Conservation (phyloP, 2,113 vertebrate species). For the Todiramphus chloris region DNA sequence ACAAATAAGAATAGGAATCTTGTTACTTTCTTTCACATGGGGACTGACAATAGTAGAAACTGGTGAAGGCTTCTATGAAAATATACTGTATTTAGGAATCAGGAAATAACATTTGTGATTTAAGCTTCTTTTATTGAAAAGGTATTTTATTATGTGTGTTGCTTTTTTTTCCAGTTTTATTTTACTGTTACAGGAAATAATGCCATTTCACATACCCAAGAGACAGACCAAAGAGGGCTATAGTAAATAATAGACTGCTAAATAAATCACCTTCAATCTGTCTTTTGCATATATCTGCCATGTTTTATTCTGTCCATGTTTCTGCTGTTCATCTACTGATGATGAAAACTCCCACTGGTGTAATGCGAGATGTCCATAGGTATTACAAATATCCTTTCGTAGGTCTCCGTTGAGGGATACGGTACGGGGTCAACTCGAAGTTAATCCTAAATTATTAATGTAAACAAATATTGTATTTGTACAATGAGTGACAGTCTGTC, state of each 20-base stretch:
- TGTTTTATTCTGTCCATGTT: slow-evolving; percentile 62
- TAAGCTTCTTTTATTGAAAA: slow-evolving; percentile 18
- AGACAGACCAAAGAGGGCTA: slow-evolving; percentile 5
- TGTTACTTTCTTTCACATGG: slow-evolving; percentile 1
- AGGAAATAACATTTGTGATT: slow-evolving; percentile 42
- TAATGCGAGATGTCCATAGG: slow-evolving; percentile 65
- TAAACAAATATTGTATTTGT: slow-evolving; percentile 67
- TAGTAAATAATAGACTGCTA: slow-evolving; percentile 41
- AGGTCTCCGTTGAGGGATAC: slow-evolving; percentile 61
- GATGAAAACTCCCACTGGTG: slow-evolving; percentile 68
- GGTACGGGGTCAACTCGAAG: slow-evolving; percentile 72
- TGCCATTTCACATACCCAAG: slow-evolving; percentile 16
- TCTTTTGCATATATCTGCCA: slow-evolving; percentile 66
- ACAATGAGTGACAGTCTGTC: slow-evolving; percentile 50
- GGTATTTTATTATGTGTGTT: neutral
- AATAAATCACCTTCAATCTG: slow-evolving; percentile 66
- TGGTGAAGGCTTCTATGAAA: slow-evolving; percentile 20
- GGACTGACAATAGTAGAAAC: slow-evolving; percentile 5
- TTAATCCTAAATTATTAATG: slow-evolving; percentile 74
- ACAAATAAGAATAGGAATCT: slow-evolving; percentile 27
- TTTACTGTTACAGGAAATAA: slow-evolving; percentile 56
- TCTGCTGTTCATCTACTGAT: slow-evolving; percentile 63
- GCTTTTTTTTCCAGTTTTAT: slow-evolving; percentile 3
- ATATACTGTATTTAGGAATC: slow-evolving; percentile 27
- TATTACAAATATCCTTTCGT: slow-evolving; percentile 72